A percentile compares a stretch with the other conserved stretches of the same genome.
phyloP scores from a whole-genome alignment of 2,797 vertebrate species.

The Synaphobranchus kaupii region DNA sequence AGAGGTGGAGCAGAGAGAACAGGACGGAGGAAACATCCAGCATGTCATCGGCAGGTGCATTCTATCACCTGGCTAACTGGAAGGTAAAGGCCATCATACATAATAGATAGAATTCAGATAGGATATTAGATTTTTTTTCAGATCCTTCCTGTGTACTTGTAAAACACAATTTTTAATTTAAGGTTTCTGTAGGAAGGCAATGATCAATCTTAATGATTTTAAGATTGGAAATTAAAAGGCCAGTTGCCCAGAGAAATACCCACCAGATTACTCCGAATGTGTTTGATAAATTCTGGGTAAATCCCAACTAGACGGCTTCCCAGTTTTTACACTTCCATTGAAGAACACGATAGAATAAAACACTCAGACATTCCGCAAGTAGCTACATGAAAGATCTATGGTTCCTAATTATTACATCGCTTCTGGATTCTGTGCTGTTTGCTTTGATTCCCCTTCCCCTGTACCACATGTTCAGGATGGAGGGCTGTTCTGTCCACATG shows the following conservation, averaged over 20 bases:
- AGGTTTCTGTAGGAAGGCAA: neutral
- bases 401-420: neutral
- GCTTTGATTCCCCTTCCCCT: neutral
- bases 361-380: neutral
- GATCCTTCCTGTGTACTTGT: neutral
- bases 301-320: neutral
- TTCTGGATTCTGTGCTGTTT: neutral
- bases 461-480: conserved; percentile 36
- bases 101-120: neutral
- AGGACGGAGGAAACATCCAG: conserved; percentile 39
- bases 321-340: neutral
- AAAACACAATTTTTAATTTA: neutral
- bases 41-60: conserved; percentile 42
- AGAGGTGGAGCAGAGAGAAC: conserved; percentile 50
- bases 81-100: conserved; percentile 61
- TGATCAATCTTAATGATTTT: neutral
- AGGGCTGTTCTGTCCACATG: conserved; percentile 29
- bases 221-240: neutral
- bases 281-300: neutral
- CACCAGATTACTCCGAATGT: neutral
- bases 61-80: conserved; percentile 67
- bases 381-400: neutral
- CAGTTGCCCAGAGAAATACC: too few relatives aligned
- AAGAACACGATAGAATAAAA: neutral
- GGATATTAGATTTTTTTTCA: neutral